Evolutionary conservation across 1,140 invertebrate genomes (phyloP).

Genomic region (Brachionus manjavacas): DNA sequence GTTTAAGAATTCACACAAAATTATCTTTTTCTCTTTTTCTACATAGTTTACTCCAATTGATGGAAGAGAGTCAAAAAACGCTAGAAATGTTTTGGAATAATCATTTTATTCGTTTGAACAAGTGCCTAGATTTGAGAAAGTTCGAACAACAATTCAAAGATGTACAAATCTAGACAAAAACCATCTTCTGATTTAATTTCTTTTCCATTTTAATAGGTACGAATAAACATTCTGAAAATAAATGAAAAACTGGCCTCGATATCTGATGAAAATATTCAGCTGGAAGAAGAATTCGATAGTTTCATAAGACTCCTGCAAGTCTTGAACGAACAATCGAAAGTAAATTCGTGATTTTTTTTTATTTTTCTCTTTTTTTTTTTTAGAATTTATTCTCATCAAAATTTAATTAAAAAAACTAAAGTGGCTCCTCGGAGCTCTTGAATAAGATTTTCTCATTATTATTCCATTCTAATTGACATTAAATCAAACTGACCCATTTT

Average conservation of each 20-base stretch:
- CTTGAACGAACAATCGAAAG: conserved; percentile 39
- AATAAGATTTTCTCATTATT: conserved; percentile 18
- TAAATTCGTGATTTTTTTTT: neutral
- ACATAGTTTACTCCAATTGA: conserved; percentile 75
- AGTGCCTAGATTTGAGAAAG: conserved; percentile 78
- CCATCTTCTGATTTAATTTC: neutral
- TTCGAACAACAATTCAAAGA: conserved; percentile 83
- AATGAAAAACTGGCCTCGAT: conserved; percentile 22
- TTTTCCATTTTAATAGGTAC: neutral
- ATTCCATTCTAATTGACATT: conserved; percentile 9
- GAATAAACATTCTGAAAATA: conserved; percentile 34
- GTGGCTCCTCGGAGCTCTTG: neutral
- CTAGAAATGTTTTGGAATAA: conserved; percentile 88
- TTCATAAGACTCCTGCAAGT: conserved; percentile 18
- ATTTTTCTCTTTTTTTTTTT: neutral
- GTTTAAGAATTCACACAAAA: neutral
- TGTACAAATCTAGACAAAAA: neutral
- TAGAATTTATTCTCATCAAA: neutral
- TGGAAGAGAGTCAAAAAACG: conserved; percentile 86
- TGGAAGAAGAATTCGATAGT: conserved; percentile 24
- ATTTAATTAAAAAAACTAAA: neutral
- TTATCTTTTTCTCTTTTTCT: conserved; percentile 43
- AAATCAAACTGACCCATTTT: conserved; percentile 9
- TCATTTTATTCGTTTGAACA: conserved; percentile 77
- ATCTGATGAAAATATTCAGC: conserved; percentile 4